Evolutionary conservation across 1,140 invertebrate genomes (phyloP).

Genomic region (Polyergus mexicanus): DNA sequence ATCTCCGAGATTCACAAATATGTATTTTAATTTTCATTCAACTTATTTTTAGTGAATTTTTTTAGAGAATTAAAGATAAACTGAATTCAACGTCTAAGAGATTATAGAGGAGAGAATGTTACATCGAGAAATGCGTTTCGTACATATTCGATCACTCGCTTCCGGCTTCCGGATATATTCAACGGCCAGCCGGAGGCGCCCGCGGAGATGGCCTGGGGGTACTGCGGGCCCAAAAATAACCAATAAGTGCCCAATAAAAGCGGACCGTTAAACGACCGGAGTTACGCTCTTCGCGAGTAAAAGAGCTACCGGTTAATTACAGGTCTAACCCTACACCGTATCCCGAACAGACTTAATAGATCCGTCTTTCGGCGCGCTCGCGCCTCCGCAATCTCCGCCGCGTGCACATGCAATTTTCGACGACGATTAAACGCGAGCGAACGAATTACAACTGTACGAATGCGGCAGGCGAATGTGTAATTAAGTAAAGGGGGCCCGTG

Average conservation of each 20-base stretch:
- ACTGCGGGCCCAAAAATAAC: conserved; percentile 81
- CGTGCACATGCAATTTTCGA: conserved; percentile 64
- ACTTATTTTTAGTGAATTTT: not conserved
- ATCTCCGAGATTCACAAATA: not conserved
- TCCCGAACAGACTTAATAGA: conserved; percentile 81
- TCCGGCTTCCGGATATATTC: conserved; percentile 78
- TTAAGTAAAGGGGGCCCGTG: conserved; percentile 42
- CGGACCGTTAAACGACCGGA: conserved; percentile 77
- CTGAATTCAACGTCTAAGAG: conserved; percentile 26
- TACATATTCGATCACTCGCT: conserved; percentile 63
- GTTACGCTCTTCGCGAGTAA: conserved; percentile 80
- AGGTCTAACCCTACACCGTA: conserved; percentile 81
- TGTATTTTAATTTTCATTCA: not conserved
- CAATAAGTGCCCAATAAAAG: conserved; percentile 86
- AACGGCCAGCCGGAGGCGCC: conserved; percentile 71
- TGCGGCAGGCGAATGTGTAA: conserved; percentile 55
- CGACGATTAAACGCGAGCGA: conserved; percentile 57
- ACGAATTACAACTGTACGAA: conserved; percentile 65
- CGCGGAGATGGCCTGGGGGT: conserved; percentile 49
- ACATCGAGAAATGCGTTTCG: conserved; percentile 39
- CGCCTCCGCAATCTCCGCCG: conserved; percentile 58
- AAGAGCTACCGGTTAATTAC: conserved; percentile 87
- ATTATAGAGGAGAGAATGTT: not conserved
- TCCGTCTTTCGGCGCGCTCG: conserved; percentile 79
- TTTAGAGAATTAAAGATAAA: not conserved